A percentile compares a stretch with the other conserved stretches of the same genome.
These are phyloP conservation scores for Siphamia tubifer DNA, from an alignment of 2,113 vertebrate genomes.

Conservation along the genomic window DNA sequence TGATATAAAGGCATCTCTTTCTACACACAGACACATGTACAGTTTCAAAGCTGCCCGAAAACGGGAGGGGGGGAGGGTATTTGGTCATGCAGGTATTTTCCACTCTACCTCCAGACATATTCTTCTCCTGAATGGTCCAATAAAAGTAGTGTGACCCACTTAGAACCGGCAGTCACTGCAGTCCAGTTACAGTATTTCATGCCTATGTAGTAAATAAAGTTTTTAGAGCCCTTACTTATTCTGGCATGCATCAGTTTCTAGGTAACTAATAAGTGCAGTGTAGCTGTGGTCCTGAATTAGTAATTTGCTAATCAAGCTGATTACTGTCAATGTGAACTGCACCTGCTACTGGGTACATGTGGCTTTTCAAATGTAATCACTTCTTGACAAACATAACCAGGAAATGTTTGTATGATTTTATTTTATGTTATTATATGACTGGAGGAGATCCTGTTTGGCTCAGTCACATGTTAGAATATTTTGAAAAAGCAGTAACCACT, in stretches of 20 bases:
- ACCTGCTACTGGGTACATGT: conserved; percentile 29
- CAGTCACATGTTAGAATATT: not conserved
- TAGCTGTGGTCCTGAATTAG: conserved; percentile 10
- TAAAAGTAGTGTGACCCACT: conserved; percentile 38
- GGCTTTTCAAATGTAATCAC: not conserved
- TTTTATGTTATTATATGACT: not conserved
- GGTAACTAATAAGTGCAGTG: not conserved
- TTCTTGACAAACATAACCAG: conserved; percentile 24
- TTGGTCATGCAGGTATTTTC: conserved; percentile 51
- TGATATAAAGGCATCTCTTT: conserved; percentile 7
- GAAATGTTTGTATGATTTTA: not conserved
- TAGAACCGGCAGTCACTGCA: conserved; percentile 22
- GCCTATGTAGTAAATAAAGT: not conserved
- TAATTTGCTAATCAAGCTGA: not conserved
- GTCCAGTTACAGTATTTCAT: not conserved
- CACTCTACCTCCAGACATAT: conserved; percentile 22
- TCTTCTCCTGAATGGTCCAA: conserved; percentile 34
- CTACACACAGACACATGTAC: not conserved
- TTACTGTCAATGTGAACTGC: conserved; percentile 5
- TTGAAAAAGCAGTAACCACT: not conserved
- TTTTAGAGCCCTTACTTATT: conserved; percentile 11
- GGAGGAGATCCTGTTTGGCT: not conserved
- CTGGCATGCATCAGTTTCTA: conserved; percentile 13
- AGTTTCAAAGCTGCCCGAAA: conserved; percentile 6
- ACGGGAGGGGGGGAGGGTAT: too few relatives aligned